Evolutionary conservation across 1,140 invertebrate genomes (phyloP), one percentile per base, ranked within the genome.

Genomic region (Agrypnia vestita): DNA sequence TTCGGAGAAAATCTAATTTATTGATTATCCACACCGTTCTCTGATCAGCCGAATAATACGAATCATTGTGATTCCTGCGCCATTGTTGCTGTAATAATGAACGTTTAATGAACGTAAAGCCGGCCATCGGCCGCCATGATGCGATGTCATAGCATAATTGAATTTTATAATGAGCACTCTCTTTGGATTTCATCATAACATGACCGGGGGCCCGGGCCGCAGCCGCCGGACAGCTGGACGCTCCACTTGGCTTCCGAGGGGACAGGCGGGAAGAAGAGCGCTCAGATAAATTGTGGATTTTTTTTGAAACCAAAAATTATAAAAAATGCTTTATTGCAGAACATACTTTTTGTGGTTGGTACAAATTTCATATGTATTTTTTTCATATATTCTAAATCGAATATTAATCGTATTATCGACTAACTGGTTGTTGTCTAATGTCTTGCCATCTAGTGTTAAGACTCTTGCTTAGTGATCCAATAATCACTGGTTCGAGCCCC

Each of bases 121-220:
- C 4, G 3, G n/a, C 64, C 35, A 49, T 47, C 17, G 44, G n/a
- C 7, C 44, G 64, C 64, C 43, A 69, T 69, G 13, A 69, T 47
- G 61, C 61, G 61, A 64, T 64, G 61, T 64, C 61, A 6, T 64
- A 64, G 61, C 25, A 64, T 64, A 25, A 64, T 69, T 69, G 64
- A 69, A 69, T 69, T 69, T 35, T 49, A 21, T 69, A 69, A 69
- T 69, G 44, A 69, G 44, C 3, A 21, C 55, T 59, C 55, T 59
- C 55, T 19, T 59, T 59, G n/a, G 55, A 59, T 59, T 59, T 59
- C 17, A 59, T 59, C 55, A 21, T 21, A 10, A n/a, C 21, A 46
- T 13, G 4, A 67, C 62, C 12, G 9, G 25, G 62, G 35, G 19
- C 25, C 51, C 51, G 1, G 51, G 12, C 8, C 51, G 51, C 62